phyloP scores from a whole-genome alignment of 2,888 invertebrate genomes.

The Drosophila vallismaia region DNA sequence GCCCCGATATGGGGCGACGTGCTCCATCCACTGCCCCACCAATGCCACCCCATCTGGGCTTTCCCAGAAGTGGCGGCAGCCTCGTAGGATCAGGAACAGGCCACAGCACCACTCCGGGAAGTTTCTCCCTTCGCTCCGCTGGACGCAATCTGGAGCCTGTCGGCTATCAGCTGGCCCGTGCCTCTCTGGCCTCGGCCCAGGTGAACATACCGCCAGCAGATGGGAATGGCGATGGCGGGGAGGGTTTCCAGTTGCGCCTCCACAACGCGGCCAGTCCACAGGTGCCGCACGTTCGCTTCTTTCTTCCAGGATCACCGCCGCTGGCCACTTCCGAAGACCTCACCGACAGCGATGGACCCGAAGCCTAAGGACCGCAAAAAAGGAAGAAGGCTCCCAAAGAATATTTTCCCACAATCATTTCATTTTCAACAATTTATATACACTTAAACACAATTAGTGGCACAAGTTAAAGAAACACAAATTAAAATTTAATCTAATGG shows the following conservation, averaged over 20 bases:
- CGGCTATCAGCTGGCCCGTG: background rate
- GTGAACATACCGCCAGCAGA: background rate
- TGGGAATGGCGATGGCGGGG: background rate
- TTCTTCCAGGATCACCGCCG: conserved; percentile 20
- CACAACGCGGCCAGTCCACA: background rate
- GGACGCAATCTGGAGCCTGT: no score
- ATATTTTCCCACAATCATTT: no score
- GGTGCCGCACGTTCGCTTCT: background rate
- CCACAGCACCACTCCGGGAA: no score
- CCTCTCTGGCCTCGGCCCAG: background rate
- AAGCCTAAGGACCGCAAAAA: background rate
- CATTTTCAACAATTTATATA: no score
- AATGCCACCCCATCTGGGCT: no score
- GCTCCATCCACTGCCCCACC: no score
- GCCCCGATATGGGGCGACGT: background rate
- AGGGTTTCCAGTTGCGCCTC: background rate
- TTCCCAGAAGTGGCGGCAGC: background rate
- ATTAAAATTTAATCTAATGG: no score
- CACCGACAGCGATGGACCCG: conserved; percentile 36
- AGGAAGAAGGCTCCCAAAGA: no score
- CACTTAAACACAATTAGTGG: no score
- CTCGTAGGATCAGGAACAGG: background rate
- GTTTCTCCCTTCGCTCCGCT: no score
- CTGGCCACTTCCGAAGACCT: conserved; percentile 24
- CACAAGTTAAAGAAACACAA: no score